Evolutionary conservation across 2,888 invertebrate species (phyloP), one percentile per base, ranked within the genome.

Genomic region (Tipula confusa): DNA sequence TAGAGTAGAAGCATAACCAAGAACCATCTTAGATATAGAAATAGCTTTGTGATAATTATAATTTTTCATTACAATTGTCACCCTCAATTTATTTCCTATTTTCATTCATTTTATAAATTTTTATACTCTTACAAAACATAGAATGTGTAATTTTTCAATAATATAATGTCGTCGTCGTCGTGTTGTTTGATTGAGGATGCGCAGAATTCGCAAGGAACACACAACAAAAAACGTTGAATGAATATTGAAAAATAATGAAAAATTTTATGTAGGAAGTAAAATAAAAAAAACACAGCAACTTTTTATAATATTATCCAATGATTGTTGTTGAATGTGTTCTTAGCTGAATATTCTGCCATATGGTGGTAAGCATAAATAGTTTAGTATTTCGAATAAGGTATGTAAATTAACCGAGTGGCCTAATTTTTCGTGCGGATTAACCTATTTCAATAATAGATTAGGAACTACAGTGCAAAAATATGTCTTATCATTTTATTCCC

Each of bases 151-250:
- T 24, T 64, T 64, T 24, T 24, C 43, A 24, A 11, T 64, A 64
- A 24, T 64, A 43, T 43, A 15, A 43, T 43, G 43, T 11, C 15
- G 13, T 11, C n/a, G n/a, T 24, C 24, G 64, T 64, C 24, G 24
- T 24, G 18, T 64, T 64, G 64, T 64, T 24, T 24, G 64, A 64
- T 64, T 64, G 64, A 64, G 64, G 64, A 64, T 64, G 64, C 64
- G 64, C 64, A 64, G 64, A 64, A 64, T 64, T 64, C 64, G 24
- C 64, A 64, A 64, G 64, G 64, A 18, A 64, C 64, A 64, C 64
- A 64, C 43, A 43, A 43, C 64, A 64, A 24, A 64, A 64, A 24
- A 38, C 7, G 3, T n/a, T 24, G 64, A 64, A 64, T 64, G 64
- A 64, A 64, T n/a, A n/a, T n/a, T 64, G 64, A 64, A 64, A 64